These are phyloP conservation scores for Drosophila guanche DNA, from an alignment of 1,140 invertebrate species.

Conservation along the genomic window DNA sequence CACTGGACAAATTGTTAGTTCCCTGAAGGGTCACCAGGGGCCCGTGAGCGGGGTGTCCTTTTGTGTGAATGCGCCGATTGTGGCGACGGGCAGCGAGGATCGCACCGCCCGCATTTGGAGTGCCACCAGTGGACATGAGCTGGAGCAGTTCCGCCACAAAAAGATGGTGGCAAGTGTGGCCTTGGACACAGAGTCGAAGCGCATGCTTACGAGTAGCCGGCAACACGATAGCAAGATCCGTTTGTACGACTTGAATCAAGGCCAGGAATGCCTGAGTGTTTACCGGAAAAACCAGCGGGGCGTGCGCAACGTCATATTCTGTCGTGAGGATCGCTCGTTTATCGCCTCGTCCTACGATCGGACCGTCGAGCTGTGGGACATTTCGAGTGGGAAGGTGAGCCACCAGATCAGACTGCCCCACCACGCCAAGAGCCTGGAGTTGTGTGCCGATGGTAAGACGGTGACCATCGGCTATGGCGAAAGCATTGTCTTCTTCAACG, in stretches of 20 bases:
- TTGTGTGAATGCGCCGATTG: conserved; percentile 92
- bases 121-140: conserved; percentile 92
- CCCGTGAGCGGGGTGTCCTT: conserved; percentile 98
- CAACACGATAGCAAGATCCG: conserved; percentile 91
- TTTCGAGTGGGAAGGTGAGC: conserved; percentile 88
- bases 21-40: conserved; percentile 96
- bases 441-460: conserved; percentile 91
- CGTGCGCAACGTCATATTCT: conserved; percentile 85
- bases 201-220: conserved; percentile 28
- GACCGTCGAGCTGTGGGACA: conserved; percentile 93
- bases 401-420: conserved; percentile 92
- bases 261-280: conserved; percentile 85
- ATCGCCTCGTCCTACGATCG: conserved; percentile 96
- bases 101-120: conserved; percentile 98
- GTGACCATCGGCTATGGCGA: conserved; percentile 92
- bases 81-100: conserved; percentile 97
- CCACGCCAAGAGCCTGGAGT: conserved; percentile 93
- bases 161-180: conserved; percentile 97
- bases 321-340: conserved; percentile 90
- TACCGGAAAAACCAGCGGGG: conserved; percentile 19
- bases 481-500: conserved; percentile 90
- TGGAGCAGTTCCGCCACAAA: conserved; percentile 94
- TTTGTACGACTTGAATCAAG: conserved; percentile 93
- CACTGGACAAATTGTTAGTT: conserved; percentile 98
- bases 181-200: conserved; percentile 90